These are phyloP conservation scores for Sicus ferrugineus DNA, from an alignment of 2,888 invertebrate species.

Conservation along the genomic window DNA sequence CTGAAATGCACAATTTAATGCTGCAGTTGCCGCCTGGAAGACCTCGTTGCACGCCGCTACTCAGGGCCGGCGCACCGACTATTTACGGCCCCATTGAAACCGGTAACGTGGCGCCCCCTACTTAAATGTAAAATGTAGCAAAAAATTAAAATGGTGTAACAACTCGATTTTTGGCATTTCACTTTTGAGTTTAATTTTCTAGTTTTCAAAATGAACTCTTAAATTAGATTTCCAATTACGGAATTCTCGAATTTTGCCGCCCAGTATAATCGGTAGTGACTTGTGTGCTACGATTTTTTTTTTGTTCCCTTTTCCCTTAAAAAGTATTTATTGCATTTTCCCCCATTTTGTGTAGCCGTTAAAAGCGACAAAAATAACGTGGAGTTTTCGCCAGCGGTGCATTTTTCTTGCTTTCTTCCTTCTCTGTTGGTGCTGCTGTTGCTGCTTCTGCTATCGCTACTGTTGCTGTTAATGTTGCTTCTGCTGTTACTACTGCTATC, in stretches of 20 bases:
- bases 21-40: too few relatives aligned
- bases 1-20: too few relatives aligned
- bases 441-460: neutral
- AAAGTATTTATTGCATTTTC: neutral
- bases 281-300: neutral
- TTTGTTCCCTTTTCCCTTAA: too few relatives aligned
- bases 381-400: neutral
- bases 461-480: neutral
- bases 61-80: too few relatives aligned
- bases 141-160: neutral
- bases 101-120: too few relatives aligned
- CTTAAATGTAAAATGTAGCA: conserved; percentile 14
- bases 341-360: neutral
- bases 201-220: too few relatives aligned
- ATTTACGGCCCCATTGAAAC: too few relatives aligned
- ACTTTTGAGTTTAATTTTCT: neutral
- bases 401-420: neutral
- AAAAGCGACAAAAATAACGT: conserved; percentile 7
- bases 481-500: neutral
- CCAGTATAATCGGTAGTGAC: too few relatives aligned
- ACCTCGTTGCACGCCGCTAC: too few relatives aligned
- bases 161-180: conserved; percentile 2
- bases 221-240: too few relatives aligned
- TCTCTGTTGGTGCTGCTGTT: neutral
- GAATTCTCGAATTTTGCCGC: too few relatives aligned